A percentile compares a stretch with the other conserved stretches of the same genome.
Evolutionary conservation across 2,113 vertebrate genomes (phyloP).

Genomic region (Carlito syrichta): DNA sequence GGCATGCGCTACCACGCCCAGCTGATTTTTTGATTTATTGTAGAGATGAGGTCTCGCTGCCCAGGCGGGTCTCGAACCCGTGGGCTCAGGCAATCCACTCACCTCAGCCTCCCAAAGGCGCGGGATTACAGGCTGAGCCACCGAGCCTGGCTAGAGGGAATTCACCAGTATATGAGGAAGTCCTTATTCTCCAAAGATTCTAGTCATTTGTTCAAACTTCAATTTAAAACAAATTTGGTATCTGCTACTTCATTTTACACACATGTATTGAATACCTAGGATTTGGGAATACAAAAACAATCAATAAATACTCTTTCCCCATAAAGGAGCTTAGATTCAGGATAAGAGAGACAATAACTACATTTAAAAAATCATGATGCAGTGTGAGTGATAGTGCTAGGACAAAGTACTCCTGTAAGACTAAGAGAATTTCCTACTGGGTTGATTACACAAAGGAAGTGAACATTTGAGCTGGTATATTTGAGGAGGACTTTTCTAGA

Average conservation of each 20-base stretch:
- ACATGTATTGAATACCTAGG: neutral
- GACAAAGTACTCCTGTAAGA: neutral
- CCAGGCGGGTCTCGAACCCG: no score
- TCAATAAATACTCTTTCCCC: neutral
- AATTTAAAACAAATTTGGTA: conserved; percentile 29
- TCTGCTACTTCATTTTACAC: neutral
- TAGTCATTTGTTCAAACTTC: neutral
- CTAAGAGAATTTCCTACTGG: neutral
- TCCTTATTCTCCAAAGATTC: conserved; percentile 4
- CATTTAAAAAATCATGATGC: neutral
- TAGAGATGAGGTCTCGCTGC: no score
- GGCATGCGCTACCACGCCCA: no score
- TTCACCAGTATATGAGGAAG: neutral
- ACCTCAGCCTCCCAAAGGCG: no score
- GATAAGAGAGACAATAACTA: neutral
- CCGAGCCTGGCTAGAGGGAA: no score
- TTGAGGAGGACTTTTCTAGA: neutral
- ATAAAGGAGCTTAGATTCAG: conserved; percentile 9
- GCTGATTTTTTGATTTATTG: no score
- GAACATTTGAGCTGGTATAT: neutral
- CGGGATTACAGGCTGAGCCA: no score
- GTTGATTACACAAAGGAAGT: neutral
- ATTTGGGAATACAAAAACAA: neutral
- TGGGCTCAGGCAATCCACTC: no score
- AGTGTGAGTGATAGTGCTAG: neutral